phyloP scores from a whole-genome alignment of 2,888 invertebrate genomes.

The Melanotus villosus region DNA sequence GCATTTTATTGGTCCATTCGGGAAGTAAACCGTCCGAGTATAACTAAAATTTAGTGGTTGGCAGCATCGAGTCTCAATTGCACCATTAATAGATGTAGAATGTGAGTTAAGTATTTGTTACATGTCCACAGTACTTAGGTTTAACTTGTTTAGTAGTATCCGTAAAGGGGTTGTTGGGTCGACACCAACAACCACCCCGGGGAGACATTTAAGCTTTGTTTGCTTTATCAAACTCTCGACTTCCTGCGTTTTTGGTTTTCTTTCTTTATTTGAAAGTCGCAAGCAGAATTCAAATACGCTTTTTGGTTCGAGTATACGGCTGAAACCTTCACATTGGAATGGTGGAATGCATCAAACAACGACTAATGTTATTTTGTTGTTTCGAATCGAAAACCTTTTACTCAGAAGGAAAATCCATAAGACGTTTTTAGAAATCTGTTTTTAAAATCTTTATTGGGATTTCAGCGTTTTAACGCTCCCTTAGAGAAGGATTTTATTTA shows the following conservation, averaged over 20 bases:
- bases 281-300: constrained; percentile 51
- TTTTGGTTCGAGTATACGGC: constrained; percentile 31
- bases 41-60: neutral
- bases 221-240: constrained; percentile 61
- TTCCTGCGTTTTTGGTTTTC: constrained; percentile 58
- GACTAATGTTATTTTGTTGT: constrained; percentile 52
- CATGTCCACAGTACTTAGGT: constrained; percentile 32
- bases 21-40: neutral
- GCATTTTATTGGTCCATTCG: too few species aligned
- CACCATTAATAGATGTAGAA: constrained; percentile 4
- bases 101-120: constrained; percentile 28
- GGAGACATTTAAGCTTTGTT: constrained; percentile 61
- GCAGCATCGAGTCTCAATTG: neutral
- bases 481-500: too few species aligned
- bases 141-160: constrained; percentile 33
- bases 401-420: constrained; percentile 36
- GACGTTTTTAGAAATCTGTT: too few species aligned
- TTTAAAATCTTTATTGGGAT: too few species aligned
- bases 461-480: constrained; percentile 37
- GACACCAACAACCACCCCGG: constrained; percentile 51
- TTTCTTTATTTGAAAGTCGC: constrained; percentile 57
- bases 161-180: constrained; percentile 39
- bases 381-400: constrained; percentile 47
- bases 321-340: constrained; percentile 42
- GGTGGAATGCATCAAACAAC: constrained; percentile 46